Percentiles rank a stretch among this genome's conserved stretches.
Conservation (phyloP, 2,797 vertebrate genomes). For the Helarctos malayanus region DNA sequence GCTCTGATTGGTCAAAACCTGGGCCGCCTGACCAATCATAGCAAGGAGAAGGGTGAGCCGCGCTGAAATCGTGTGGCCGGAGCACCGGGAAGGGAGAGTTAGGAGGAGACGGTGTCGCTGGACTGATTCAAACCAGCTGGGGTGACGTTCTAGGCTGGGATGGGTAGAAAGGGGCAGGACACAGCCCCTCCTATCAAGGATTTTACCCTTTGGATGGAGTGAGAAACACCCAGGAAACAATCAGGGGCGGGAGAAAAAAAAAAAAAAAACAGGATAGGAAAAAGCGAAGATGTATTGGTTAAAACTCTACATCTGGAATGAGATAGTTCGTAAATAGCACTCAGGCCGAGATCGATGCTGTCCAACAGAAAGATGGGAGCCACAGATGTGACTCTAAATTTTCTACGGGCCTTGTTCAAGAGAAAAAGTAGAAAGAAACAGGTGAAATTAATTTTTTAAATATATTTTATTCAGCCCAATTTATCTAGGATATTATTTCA, state of each 20-base stretch:
- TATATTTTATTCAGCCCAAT: not conserved
- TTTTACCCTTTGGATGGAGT: not conserved
- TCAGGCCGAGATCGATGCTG: not conserved
- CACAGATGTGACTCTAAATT: not conserved
- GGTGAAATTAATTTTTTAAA: conserved; percentile 6
- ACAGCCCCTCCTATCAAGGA: not conserved
- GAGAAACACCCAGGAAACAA: not conserved
- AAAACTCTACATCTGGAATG: not conserved
- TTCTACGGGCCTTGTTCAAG: not conserved
- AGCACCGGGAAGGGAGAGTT: not conserved
- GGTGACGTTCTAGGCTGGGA: not conserved
- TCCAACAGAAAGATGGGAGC: not conserved
- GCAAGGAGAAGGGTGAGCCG: too few species aligned
- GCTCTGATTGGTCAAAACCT: not conserved
- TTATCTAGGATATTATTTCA: conserved; percentile 15
- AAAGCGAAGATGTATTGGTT: not conserved
- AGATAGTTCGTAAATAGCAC: not conserved
- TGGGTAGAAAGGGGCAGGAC: not conserved
- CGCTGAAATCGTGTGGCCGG: not conserved
- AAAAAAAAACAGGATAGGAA: not conserved
- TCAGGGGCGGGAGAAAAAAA: too few species aligned
- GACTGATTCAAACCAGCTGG: not conserved
- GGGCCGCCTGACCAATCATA: not conserved
- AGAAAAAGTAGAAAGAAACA: not conserved
- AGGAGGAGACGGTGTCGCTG: accelerated